Evolutionary conservation across 2,888 invertebrate species (phyloP), one percentile per base, ranked within the genome.

Genomic region (Leptopterna dolabrata): DNA sequence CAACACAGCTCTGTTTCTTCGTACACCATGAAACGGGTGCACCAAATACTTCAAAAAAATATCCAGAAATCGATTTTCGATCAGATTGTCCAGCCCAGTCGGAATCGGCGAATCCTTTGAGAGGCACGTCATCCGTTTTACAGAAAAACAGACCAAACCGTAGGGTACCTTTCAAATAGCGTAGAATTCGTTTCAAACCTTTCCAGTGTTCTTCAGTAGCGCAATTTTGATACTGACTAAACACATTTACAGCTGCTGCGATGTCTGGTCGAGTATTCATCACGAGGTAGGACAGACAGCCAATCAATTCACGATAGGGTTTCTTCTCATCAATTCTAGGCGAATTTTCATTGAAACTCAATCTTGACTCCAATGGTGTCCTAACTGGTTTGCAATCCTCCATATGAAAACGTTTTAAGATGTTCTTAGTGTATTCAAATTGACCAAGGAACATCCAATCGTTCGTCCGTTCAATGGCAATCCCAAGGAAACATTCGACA

Each of bases 221-320:
- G n/a, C 87, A 87, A 73, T 45, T 41, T 71, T 89, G 89, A 51
- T 84, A 88, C 36, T 87, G 63, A 76, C 89, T 88, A 19, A 89
- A 88, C 43, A 87, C 81, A 47, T 71, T 87, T 43, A 90, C 36
- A 30, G 88, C 87, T 51, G 73, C 55, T n/a, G 87, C 85, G 11
- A 90, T n/a, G n/a, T n/a, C n/a, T n/a, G n/a, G 89, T 82, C 89
- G 87, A 6, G 89, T 89, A 19, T 76, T 86, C 43, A 88, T 13
- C 73, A 88, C 83, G 11, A 87, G n/a, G n/a, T n/a, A n/a, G n/a
- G n/a, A n/a, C n/a, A n/a, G n/a, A n/a, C n/a, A n/a, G n/a, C n/a
- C n/a, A n/a, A n/a, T n/a, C n/a, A n/a, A n/a, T n/a, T n/a, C n/a
- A n/a, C n/a, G n/a, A n/a, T n/a, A n/a, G n/a, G 63, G 84, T 27